Percentiles rank a stretch among this genome's conserved stretches.
These are phyloP conservation scores for Chymomyza fuscimana DNA, from an alignment of 2,888 invertebrate genomes.

Conservation along the genomic window DNA sequence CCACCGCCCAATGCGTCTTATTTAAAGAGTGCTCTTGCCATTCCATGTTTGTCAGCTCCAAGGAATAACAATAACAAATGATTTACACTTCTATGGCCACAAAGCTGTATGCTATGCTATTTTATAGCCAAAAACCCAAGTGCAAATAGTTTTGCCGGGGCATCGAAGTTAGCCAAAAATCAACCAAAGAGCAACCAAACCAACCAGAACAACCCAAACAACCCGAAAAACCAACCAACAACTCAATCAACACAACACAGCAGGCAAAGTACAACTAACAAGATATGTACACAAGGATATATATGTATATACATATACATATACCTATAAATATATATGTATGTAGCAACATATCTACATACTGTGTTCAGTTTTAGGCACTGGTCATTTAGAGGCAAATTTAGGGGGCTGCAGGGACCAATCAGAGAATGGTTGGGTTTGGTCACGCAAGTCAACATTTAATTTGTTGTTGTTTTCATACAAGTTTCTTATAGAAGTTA, in stretches of 20 bases:
- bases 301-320: constrained; percentile 13
- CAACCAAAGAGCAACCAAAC: neutral
- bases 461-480: constrained; percentile 21
- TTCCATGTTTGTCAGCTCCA: neutral
- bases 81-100: constrained; percentile 41
- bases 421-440: constrained; percentile 21
- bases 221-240: constrained; percentile 11
- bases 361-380: neutral
- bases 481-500: neutral
- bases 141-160: constrained; percentile 59
- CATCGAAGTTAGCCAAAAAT: neutral
- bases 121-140: constrained; percentile 63
- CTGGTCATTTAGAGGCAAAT: neutral
- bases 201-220: neutral
- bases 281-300: constrained; percentile 41
- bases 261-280: constrained; percentile 52
- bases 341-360: constrained; percentile 5
- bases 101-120: constrained; percentile 58
- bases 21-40: neutral
- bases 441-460: constrained; percentile 17
- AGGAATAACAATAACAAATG: constrained; percentile 45
- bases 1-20: neutral
- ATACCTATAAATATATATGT: constrained; percentile 18
- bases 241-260: constrained; percentile 59
- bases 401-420: constrained; percentile 11